Evolutionary conservation across 1,140 invertebrate genomes (phyloP), one percentile per base, ranked within the genome.

Genomic region (Psilanteris sp.): DNA sequence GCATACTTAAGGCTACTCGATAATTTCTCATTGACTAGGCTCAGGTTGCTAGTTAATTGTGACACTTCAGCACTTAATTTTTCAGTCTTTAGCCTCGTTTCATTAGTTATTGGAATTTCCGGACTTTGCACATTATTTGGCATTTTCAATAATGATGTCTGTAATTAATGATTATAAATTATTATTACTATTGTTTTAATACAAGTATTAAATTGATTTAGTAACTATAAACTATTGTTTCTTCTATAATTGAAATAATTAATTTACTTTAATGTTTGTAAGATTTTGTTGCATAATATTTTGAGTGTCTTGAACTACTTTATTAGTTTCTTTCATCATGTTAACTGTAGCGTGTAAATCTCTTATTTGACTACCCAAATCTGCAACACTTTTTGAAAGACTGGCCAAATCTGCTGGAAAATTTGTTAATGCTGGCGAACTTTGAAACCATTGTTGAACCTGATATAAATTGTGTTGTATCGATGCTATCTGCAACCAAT

Each of bases 391-490:
- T n/a, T 83, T 84, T 29, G 89, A 87, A 16, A 92, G 67, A 4
- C 87, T 89, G 1, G 88, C 85, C 11, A 92, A 74, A 37, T 90
- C 83, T 36, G 86, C 83, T 16, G 91, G 91, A 36, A 90, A 89
- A 67, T 89, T 90, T 0, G 89, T 89, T 22, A 92, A 79, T 77
- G 91, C 89, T 0, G 91, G 91, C 3, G 90, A 89, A 4, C 85
- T 88, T 24, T 91, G 89, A 18, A 92, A 81, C 74, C 89, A 89
- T 4, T 90, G 88, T 52, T 91, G 87, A 5, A 92, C 89, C n/a
- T 86, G 81, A 2, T 87, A 83, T 10, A 92, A 80, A 10, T 89
- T 90, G 5, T 82, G 82, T 5, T 90, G 87, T 0, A 91, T 87
- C 16, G 80, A 81, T 2, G 83, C 78, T 70, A 90, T 74, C 89